Evolutionary conservation across 2,113 vertebrate species (phyloP), one percentile per base, ranked within the genome.

Genomic region (Hippocampus barbouri): DNA sequence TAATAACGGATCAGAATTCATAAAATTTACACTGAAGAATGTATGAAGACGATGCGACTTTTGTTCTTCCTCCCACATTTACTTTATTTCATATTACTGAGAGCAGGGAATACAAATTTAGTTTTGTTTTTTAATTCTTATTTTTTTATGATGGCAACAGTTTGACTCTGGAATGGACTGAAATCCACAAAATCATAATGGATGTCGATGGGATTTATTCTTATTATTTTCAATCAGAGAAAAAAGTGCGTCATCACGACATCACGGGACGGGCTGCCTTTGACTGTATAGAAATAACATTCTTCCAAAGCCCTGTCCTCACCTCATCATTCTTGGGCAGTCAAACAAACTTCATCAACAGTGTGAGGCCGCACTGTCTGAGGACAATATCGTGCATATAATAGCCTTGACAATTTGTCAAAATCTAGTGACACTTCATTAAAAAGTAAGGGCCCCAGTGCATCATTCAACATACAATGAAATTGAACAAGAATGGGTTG

Each of bases 361-460:
- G 18, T 2, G 21, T 63, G 34, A 38, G 8, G 21, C 61, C 61
- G 9, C 21, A 20, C 34, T 63, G 61, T 63, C 61, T 41, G 61
- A 40, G 38, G 34, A 63, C 18, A 10, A 38, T 40, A 38, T 40
- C 2, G 18, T 63, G 2, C 38, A 34, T 63, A 40, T 63, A 38
- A 63, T 63, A 63, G 61, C 61, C 38, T 41, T 21, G 61, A 38
- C 38, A 41, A 63, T 63, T 63, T 63, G 61, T 63, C 61, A 41
- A 30, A 63, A 40, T 40, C 30, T 40, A 41, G 18, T 63, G 25
- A 63, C 34, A 63, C 38, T 40, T 63, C 61, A 21, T 40, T 11
- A 63, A 63, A 40, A 63, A 63, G 20, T 38, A n/a, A 63, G 61
- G 61, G 61, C 61, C 61, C 41, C 61, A 20, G 4, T n/a, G 18